A percentile compares a stretch with the other conserved stretches of the same genome.
Conservation (phyloP, 1,140 invertebrate genomes). For the Saccostrea cuccullata region DNA sequence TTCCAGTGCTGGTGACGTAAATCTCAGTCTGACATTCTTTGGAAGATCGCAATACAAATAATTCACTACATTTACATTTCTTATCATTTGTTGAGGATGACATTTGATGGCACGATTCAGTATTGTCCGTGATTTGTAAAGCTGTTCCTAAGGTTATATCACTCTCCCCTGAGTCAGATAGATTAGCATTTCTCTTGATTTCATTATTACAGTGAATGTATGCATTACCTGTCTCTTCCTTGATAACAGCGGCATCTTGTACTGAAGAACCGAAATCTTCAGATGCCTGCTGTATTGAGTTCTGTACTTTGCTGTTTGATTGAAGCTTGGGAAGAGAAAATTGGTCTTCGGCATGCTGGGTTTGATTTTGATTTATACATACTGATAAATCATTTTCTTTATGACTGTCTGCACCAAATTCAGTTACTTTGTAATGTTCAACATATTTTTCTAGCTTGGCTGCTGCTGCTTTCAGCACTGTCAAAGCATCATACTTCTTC, state of each 20-base stretch:
- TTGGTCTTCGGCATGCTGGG: not conserved
- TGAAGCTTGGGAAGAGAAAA: not conserved
- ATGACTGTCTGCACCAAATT: not conserved
- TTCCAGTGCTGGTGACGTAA: not conserved
- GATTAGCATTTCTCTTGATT: not conserved
- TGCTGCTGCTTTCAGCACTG: not conserved
- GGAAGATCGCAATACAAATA: slow-evolving; percentile 19
- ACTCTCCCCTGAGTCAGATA: not conserved
- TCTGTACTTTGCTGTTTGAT: not conserved
- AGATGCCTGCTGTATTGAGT: not conserved
- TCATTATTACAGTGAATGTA: not conserved
- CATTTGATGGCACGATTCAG: slow-evolving; percentile 2
- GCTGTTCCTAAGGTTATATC: slow-evolving; percentile 7
- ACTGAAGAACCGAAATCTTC: not conserved
- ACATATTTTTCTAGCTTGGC: slow-evolving; percentile 20
- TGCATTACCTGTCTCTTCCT: not conserved
- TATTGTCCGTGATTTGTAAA: not conserved
- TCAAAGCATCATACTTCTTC: not conserved
- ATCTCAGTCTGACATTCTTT: not conserved
- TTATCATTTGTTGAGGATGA: slow-evolving; percentile 16
- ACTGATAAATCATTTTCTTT: not conserved
- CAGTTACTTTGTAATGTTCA: not conserved
- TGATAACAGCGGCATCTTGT: not conserved
- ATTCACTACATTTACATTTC: slow-evolving; percentile 16
- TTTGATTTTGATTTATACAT: not conserved